Evolutionary conservation across 92 coral and sea anemone species (phyloP).

Genomic region (Plumapathes pennacea): DNA sequence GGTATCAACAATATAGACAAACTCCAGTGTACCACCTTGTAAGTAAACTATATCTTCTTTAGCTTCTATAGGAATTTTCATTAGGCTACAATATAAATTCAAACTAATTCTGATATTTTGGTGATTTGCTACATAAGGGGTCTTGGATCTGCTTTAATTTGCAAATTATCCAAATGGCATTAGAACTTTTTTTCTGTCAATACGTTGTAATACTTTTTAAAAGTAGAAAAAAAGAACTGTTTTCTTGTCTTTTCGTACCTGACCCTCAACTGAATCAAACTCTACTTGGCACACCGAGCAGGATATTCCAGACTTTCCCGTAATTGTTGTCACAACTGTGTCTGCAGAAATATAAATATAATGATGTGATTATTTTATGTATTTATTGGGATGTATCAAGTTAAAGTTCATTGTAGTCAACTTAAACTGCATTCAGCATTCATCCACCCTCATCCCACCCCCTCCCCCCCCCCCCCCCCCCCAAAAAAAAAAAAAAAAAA

Average conservation of each 20-base stretch:
- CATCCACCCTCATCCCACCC: neutral
- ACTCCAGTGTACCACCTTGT: too few relatives aligned
- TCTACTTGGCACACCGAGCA: constrained; percentile 63
- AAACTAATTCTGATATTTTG: neutral
- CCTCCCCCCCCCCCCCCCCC: neutral
- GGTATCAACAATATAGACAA: too few relatives aligned
- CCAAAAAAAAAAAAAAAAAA: too few relatives aligned
- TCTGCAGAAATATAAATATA: neutral
- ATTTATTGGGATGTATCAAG: too few relatives aligned
- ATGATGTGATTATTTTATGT: neutral
- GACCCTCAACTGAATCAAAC: constrained; percentile 67
- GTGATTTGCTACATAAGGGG: neutral
- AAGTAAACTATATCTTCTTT: too few relatives aligned
- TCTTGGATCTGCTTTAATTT: neutral
- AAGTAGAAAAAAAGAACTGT: neutral
- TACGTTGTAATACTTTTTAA: neutral
- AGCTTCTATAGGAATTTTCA: too few relatives aligned
- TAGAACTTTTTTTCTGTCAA: neutral
- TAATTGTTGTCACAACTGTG: constrained; percentile 1
- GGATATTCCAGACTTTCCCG: constrained; percentile 61
- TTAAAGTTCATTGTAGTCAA: too few relatives aligned
- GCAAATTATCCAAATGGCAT: neutral
- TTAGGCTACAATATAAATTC: too few relatives aligned
- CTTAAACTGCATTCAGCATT: neutral
- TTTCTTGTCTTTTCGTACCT: constrained; percentile 25